Conservation (phyloP, 2,113 vertebrate genomes). For the Lota lota region DNA sequence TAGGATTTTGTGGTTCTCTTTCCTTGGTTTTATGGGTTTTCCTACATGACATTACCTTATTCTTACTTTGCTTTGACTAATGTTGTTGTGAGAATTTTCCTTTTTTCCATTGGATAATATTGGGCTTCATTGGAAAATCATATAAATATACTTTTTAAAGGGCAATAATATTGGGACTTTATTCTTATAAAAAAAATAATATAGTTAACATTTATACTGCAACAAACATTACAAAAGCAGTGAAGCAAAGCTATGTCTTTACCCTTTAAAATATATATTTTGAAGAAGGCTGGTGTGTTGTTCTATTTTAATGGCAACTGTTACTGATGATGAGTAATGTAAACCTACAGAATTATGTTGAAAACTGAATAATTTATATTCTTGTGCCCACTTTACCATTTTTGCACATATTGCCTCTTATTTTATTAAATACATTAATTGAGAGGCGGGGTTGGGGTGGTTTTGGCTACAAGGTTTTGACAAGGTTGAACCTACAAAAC, state of each 20-base stretch:
- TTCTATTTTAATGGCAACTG: constrained; percentile 8
- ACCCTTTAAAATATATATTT: constrained; percentile 28
- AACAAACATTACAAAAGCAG: not conserved
- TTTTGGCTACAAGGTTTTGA: constrained; percentile 47
- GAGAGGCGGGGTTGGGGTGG: not conserved
- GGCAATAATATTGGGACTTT: not conserved
- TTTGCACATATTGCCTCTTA: constrained; percentile 25
- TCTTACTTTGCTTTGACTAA: constrained; percentile 5
- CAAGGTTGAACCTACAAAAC: constrained; percentile 1
- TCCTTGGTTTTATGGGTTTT: not conserved
- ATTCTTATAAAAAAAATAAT: not conserved
- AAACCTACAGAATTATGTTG: not conserved
- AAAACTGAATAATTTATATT: constrained; percentile 4
- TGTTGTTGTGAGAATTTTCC: constrained; percentile 1
- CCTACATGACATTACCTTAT: not conserved
- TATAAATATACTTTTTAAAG: constrained; percentile 34
- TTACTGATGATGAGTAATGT: constrained; percentile 8
- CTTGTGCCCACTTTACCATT: constrained; percentile 22
- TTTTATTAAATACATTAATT: constrained; percentile 6
- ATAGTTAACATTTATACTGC: not conserved
- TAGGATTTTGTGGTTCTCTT: constrained; percentile 20
- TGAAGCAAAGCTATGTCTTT: not conserved
- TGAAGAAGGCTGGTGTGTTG: not conserved
- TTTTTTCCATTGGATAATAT: not conserved
- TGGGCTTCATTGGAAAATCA: constrained; percentile 1